These are phyloP conservation scores for Rhopalosiphum maidis DNA, from an alignment of 1,140 invertebrate genomes.

Conservation along the genomic window DNA sequence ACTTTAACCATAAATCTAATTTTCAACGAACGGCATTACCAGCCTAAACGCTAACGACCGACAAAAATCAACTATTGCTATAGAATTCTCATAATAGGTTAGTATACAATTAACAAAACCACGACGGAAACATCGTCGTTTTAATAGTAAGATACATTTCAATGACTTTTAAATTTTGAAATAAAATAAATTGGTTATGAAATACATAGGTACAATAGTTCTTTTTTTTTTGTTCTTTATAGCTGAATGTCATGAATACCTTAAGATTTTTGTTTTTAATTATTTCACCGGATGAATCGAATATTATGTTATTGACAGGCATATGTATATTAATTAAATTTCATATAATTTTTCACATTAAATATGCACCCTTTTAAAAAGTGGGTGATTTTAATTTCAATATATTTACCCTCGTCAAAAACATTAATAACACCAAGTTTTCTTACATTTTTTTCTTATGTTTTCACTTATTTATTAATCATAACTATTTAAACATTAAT, in stretches of 20 bases:
- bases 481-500: neutral
- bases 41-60: neutral
- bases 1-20: conserved; percentile 33
- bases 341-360: neutral
- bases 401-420: neutral
- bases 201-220: neutral
- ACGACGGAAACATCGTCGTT: neutral
- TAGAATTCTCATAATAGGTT: neutral
- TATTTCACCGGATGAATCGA: neutral
- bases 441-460: neutral
- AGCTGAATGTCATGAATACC: neutral
- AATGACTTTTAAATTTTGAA: neutral
- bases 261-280: neutral
- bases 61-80: neutral
- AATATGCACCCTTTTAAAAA: conserved; percentile 18
- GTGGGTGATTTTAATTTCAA: neutral
- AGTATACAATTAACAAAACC: neutral
- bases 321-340: neutral
- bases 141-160: neutral
- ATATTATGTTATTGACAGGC: neutral
- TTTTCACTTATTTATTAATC: neutral
- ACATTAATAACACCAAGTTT: neutral
- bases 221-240: neutral
- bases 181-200: neutral
- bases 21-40: neutral